Evolutionary conservation across 2,797 vertebrate genomes (phyloP).

Genomic region (Peromyscus eremicus): DNA sequence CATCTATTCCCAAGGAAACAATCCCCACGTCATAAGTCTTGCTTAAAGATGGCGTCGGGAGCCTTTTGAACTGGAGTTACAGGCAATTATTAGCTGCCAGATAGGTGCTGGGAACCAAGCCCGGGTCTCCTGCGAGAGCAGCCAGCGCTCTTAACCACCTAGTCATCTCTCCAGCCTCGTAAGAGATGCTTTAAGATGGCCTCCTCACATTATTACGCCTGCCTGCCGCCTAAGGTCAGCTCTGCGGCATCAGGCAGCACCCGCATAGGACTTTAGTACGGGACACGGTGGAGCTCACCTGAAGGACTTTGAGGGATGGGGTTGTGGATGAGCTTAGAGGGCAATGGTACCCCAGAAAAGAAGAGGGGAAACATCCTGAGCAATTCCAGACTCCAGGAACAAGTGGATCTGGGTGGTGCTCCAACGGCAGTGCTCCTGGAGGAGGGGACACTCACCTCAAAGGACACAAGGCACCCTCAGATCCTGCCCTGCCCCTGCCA

Average conservation of each 20-base stretch:
- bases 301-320: background rate
- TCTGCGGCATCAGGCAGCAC: background rate
- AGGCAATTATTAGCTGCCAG: background rate
- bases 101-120: background rate
- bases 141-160: background rate
- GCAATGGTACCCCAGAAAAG: background rate
- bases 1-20: conserved; percentile 37
- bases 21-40: background rate
- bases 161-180: background rate
- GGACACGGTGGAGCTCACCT: background rate
- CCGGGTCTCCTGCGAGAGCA: background rate
- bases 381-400: conserved; percentile 23
- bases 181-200: background rate
- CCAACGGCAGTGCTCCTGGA: conserved; percentile 41
- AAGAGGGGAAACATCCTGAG: conserved; percentile 1
- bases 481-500: background rate
- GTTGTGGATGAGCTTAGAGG: background rate
- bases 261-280: background rate
- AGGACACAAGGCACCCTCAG: conserved; percentile 37
- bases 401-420: background rate
- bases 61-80: background rate
- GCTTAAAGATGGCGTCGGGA: background rate
- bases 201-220: background rate
- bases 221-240: background rate
- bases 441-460: background rate